A percentile compares a stretch with the other conserved stretches of the same genome.
These are phyloP conservation scores for Rhysida immarginata DNA, from an alignment of 1,140 invertebrate species.

Conservation along the genomic window DNA sequence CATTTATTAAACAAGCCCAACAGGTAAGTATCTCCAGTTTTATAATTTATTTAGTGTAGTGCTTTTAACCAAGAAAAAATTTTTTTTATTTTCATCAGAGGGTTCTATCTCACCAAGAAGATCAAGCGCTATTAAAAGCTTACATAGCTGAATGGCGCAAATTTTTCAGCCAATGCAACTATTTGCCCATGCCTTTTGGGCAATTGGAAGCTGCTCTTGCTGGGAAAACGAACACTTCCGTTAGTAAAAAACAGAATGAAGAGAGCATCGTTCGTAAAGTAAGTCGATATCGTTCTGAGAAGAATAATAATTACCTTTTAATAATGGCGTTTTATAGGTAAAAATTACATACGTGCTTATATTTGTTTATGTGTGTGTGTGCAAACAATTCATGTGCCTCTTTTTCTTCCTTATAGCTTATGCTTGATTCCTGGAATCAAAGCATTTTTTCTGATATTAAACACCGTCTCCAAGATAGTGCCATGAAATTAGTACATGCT, in stretches of 20 bases:
- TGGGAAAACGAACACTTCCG: conserved; percentile 39
- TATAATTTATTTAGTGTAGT: conserved; percentile 2
- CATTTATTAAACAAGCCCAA: conserved; percentile 88
- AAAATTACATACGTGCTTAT: no score
- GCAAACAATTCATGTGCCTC: no score
- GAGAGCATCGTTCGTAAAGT: conserved; percentile 78
- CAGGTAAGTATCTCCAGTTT: conserved; percentile 31
- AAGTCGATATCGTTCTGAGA: conserved; percentile 6
- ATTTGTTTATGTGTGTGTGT: no score
- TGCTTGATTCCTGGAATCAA: conserved; percentile 96
- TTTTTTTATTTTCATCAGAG: conserved; percentile 34
- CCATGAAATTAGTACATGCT: conserved; percentile 90
- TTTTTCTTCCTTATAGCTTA: no score
- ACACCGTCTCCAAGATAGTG: conserved; percentile 81
- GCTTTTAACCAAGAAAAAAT: not conserved
- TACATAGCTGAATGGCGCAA: conserved; percentile 95
- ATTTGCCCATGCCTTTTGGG: conserved; percentile 86
- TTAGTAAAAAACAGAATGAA: conserved; percentile 57
- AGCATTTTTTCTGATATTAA: conserved; percentile 92
- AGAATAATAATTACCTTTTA: no score
- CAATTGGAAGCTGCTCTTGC: conserved; percentile 70
- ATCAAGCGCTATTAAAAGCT: conserved; percentile 84
- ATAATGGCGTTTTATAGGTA: no score
- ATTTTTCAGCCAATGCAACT: conserved; percentile 94
- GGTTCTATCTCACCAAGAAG: conserved; percentile 77